Conservation (phyloP, 2,888 invertebrate genomes). For the Aradus depressus region DNA sequence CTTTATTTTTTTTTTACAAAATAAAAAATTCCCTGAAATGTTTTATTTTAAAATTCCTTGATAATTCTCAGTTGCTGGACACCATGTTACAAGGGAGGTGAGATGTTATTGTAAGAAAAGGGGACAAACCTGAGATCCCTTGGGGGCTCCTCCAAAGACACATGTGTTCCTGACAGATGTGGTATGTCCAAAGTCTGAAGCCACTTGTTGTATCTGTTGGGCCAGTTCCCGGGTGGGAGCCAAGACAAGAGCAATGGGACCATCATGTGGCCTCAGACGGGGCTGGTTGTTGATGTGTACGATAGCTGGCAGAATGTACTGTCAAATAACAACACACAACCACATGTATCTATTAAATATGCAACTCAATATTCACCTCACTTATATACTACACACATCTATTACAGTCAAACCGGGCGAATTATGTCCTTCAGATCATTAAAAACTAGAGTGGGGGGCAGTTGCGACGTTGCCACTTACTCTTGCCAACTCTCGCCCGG, state of each 20-base stretch:
- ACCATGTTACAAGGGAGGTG: too few relatives aligned
- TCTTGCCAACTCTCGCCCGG: too few relatives aligned
- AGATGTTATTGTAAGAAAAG: background rate
- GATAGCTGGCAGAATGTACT: slow-evolving; percentile 84
- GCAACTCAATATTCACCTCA: too few relatives aligned
- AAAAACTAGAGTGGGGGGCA: too few relatives aligned
- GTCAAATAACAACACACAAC: slow-evolving; percentile 15
- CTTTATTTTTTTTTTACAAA: too few relatives aligned
- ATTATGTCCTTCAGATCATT: too few relatives aligned
- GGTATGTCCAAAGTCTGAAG: slow-evolving; percentile 80
- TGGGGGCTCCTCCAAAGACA: slow-evolving; percentile 94
- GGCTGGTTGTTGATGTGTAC: slow-evolving; percentile 91
- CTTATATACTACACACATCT: too few relatives aligned
- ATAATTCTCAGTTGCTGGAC: too few relatives aligned
- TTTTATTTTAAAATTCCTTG: too few relatives aligned
- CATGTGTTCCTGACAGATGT: slow-evolving; percentile 86
- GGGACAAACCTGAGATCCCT: slow-evolving; percentile 63
- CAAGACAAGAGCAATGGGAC: slow-evolving; percentile 81
- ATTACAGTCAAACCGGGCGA: too few relatives aligned
- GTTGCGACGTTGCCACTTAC: too few relatives aligned
- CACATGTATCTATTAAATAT: background rate
- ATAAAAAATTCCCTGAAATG: too few relatives aligned
- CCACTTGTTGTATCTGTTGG: slow-evolving; percentile 85
- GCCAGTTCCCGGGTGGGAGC: slow-evolving; percentile 84
- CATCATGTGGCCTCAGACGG: slow-evolving; percentile 73